Conservation (phyloP, 2,888 invertebrate genomes). For the Physocephala rufipes region DNA sequence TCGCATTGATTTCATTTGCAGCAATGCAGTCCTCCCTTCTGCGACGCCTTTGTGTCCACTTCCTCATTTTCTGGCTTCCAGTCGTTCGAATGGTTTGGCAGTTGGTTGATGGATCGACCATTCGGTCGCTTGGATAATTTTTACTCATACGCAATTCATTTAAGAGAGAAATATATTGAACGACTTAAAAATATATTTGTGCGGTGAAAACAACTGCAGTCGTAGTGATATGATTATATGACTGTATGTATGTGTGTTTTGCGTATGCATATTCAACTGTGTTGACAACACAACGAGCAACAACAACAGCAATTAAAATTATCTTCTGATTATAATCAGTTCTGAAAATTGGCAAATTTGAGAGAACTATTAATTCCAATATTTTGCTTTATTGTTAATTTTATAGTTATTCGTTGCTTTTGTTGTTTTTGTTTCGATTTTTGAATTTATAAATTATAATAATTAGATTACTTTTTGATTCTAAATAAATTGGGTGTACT, state of each 20-base stretch:
- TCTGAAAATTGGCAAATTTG: conserved; percentile 30
- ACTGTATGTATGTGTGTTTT: conserved; percentile 12
- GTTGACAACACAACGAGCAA: not conserved
- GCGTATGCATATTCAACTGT: conserved; percentile 19
- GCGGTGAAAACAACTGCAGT: not conserved
- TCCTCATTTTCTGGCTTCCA: too few relatives aligned
- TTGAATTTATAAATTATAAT: not conserved
- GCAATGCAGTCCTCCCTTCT: too few relatives aligned
- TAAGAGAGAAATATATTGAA: too few relatives aligned
- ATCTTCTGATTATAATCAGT: not conserved
- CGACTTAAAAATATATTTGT: too few relatives aligned
- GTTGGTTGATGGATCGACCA: too few relatives aligned
- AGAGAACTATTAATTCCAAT: not conserved
- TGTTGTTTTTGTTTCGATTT: conserved; percentile 6
- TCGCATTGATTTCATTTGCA: conserved; percentile 22
- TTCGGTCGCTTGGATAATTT: too few relatives aligned
- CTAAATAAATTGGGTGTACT: not conserved
- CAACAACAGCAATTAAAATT: too few relatives aligned
- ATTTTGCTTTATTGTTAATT: not conserved
- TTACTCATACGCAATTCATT: too few relatives aligned
- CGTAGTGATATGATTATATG: conserved; percentile 29
- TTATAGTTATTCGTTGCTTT: not conserved
- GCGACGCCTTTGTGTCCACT: too few relatives aligned
- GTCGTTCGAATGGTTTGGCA: too few relatives aligned
- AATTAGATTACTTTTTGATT: not conserved